Conservation (phyloP, 64 coral and sea anemone species). For the Stylophora pistillata region DNA sequence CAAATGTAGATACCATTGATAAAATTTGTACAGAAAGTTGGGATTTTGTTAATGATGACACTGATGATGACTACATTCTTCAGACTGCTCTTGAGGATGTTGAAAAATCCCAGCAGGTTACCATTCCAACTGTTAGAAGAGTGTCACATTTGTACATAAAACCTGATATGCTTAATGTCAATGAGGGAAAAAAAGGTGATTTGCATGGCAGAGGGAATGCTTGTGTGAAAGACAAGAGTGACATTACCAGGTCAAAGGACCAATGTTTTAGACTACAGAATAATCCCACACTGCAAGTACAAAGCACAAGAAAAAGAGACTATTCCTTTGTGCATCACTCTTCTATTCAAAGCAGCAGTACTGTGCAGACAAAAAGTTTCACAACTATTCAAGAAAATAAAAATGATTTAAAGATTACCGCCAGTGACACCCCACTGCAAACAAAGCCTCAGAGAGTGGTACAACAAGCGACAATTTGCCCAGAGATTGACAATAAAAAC, state of each 20-base stretch:
- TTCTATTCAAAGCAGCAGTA: neutral
- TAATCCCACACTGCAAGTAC: neutral
- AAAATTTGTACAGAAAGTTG: conserved; percentile 60
- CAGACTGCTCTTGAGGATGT: conserved; percentile 44
- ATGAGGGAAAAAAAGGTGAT: neutral
- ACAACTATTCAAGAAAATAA: neutral
- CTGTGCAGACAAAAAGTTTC: neutral
- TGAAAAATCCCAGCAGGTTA: conserved; percentile 50
- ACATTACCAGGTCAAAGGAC: neutral
- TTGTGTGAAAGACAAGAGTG: neutral
- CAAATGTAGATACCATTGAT: neutral
- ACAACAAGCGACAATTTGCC: neutral
- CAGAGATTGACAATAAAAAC: neutral
- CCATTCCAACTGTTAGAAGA: conserved; percentile 10
- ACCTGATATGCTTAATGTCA: neutral
- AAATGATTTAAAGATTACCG: neutral
- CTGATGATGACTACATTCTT: conserved; percentile 44
- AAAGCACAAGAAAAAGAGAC: neutral
- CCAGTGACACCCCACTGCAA: neutral
- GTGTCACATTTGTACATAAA: conserved; percentile 23
- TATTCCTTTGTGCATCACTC: conserved; percentile 1
- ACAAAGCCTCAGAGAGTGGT: neutral
- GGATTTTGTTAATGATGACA: conserved; percentile 55
- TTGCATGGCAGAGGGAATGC: neutral
- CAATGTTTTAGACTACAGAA: neutral